Evolutionary conservation across 2,113 vertebrate genomes (phyloP), one percentile per base, ranked within the genome.

Genomic region (Pseudorhombus dupliciocellatus): DNA sequence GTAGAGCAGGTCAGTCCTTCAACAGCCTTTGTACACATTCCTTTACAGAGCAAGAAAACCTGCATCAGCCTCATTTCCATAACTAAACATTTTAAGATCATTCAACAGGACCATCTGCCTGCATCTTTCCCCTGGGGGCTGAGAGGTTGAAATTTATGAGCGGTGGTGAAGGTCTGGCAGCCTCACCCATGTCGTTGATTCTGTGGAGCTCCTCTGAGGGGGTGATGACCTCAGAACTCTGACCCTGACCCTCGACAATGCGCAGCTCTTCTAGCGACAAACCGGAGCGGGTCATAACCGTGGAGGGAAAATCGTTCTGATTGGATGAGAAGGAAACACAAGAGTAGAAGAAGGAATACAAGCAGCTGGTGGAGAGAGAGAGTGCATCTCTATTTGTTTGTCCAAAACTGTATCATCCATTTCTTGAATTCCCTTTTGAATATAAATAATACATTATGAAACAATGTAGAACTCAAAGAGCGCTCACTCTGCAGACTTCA

Each of bases 231-330:
- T 99, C 98, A 44, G 96, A 94, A 91, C 94, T 99, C 90, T 98
- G 97, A 69, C 98, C 98, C 83, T 99, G 97, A 5, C 98, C 98
- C 91, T 99, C 98, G 73, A 99, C 98, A 77, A 98, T 95, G 65
- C 98, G 95, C 64, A 99, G 85, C 79, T 99, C 98, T 88, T 99
- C 98, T 90, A 97, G 70, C 2, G 98, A 99, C 62, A 99, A 84
- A 0, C 97, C 97, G 1, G 96, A 96, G 37, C 88, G 95, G 70
- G 95, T 98, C 96, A 99, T 94, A 0, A 93, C 93, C 63, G 93
- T 93, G 18, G 92, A 77, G 61, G 96, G 90, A 81, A 95, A 94
- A 73, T 98, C 95, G 84, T 82, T 94, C 97, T 99, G 92, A 75
- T 53, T 87, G 92, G 83, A 55, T 0, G n/a, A 46, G 53, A 61